Conservation (phyloP, 2,113 vertebrate species). For the Hirundichthys speculiger region DNA sequence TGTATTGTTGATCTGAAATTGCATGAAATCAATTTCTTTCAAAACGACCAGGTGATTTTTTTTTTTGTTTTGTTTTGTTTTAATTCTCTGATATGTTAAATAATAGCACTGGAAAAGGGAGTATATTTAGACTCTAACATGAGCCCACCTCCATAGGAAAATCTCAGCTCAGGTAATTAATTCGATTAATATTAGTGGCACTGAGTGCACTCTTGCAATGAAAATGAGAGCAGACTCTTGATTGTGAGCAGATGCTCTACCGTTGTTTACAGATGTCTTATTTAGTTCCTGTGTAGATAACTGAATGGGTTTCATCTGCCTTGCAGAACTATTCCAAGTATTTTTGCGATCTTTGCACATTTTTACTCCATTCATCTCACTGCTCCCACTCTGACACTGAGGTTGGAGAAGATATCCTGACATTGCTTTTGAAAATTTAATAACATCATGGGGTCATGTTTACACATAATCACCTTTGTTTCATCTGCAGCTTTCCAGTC, state of each 20-base stretch:
- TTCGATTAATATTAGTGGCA: conserved; percentile 63
- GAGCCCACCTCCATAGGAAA: conserved; percentile 65
- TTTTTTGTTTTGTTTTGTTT: too few relatives aligned
- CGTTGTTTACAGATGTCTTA: conserved; percentile 54
- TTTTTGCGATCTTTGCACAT: conserved; percentile 6
- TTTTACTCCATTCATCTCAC: conserved; percentile 6
- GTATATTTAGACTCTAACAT: conserved; percentile 57
- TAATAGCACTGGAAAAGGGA: too few relatives aligned
- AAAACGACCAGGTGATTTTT: too few relatives aligned
- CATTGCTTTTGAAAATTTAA: conserved; percentile 18
- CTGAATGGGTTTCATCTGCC: conserved; percentile 19
- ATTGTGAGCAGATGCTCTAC: conserved; percentile 33
- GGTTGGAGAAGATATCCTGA: conserved; percentile 24
- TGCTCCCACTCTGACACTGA: conserved; percentile 17
- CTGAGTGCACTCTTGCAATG: conserved; percentile 46
- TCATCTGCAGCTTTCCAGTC: conserved; percentile 23
- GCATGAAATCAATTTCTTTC: too few relatives aligned
- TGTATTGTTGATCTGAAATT: too few relatives aligned
- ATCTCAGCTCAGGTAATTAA: conserved; percentile 68
- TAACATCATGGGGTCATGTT: conserved; percentile 8
- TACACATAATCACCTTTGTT: conserved; percentile 39
- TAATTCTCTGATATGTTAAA: too few relatives aligned
- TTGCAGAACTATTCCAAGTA: conserved; percentile 14
- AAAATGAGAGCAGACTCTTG: conserved; percentile 22
- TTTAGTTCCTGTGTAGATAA: conserved; percentile 41